These are phyloP conservation scores for Neoniphon sammara DNA, from an alignment of 2,797 vertebrate species.

Conservation along the genomic window DNA sequence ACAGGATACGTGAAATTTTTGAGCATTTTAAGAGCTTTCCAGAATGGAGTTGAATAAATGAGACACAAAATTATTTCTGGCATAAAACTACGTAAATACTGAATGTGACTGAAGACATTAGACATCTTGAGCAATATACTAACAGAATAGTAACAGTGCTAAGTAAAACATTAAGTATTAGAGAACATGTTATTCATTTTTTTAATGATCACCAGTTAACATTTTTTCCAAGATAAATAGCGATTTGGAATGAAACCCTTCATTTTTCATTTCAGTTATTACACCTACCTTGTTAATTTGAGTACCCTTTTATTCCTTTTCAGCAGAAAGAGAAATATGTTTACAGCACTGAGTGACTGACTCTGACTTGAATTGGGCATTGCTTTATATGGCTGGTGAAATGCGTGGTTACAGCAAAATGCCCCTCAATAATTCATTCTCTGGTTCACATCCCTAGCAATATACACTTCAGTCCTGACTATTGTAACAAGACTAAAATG, in stretches of 20 bases:
- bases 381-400: slow-evolving; percentile 58
- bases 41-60: neutral
- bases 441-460: neutral
- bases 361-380: neutral
- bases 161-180: too few species aligned
- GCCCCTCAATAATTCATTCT: slow-evolving; percentile 21
- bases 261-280: too few species aligned
- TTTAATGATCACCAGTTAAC: too few species aligned
- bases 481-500: slow-evolving; percentile 34
- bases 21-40: neutral
- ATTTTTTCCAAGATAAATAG: too few species aligned
- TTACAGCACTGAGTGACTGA: neutral
- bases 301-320: slow-evolving; percentile 8
- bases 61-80: neutral
- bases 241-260: neutral
- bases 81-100: neutral
- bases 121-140: too few species aligned
- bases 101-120: neutral
- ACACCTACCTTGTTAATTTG: slow-evolving; percentile 45
- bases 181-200: too few species aligned
- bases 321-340: neutral
- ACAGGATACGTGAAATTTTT: neutral
- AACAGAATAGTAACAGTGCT: too few species aligned
- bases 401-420: slow-evolving; percentile 33
- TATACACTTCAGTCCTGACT: slow-evolving; percentile 1